Base-by-base conservation (phyloP, 1,140 invertebrate species). In the Hylaeus anthracinus region DNA sequence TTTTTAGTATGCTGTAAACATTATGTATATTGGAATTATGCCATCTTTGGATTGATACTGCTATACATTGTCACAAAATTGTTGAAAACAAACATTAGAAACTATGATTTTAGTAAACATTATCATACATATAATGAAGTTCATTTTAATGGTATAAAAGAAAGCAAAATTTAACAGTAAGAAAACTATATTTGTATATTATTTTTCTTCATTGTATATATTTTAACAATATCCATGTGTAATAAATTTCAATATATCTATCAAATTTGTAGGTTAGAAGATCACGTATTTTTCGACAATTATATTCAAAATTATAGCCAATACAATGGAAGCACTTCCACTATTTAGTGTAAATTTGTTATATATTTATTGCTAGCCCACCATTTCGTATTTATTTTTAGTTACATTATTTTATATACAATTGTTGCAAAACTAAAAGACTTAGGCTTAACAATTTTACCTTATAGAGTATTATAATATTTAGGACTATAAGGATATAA, bases 281-380 rank as follows among this genome's bases (percentile, higher is more conserved):
- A 12, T 15, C 1, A 8, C 5, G 43, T 37, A 15, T 45, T 60
- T 48, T 26, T 61, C 10, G 8, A 5, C 63, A 63, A 12, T 51
- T 37, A 10, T n/a, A 8, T 63, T n/a, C 12, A 64, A 53, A 51
- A 37, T 64, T 51, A 51, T 74, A 51, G 15, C 3, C 26, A 15
- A 58, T 56, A 15, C 1, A 69, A 70, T 53, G 51, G 10, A 41
- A 51, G 9, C 5, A 61, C 10, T 48, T 56, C 43, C 5, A 26
- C 1, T 37, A 45, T 70, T 8, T 60, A 60, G 60, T 58, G 56
- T 75, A 45, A 77, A 70, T 61, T 71, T 53, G 61, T 72, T 64
- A 72, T 60, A 63, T 69, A 51, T 60, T 61, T 72, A 72, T 79
- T 79, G 60, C 69, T 72, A 72, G 5, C n/a, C 48, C 69, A 45